These are phyloP conservation scores for Agrilus planipennis DNA, from an alignment of 1,140 invertebrate species.

Conservation along the genomic window DNA sequence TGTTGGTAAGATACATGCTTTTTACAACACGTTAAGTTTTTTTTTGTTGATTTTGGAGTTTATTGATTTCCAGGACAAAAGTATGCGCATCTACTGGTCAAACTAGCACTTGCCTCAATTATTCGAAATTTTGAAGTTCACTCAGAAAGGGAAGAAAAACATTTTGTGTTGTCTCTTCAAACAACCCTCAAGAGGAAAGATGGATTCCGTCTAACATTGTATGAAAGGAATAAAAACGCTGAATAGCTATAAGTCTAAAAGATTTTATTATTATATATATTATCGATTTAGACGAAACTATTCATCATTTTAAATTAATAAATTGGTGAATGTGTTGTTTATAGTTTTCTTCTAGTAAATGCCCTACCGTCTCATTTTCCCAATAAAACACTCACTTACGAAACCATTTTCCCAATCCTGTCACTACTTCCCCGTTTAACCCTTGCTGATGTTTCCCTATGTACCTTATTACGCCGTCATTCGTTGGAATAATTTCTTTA, in stretches of 20 bases:
- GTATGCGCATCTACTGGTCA: constrained; percentile 52
- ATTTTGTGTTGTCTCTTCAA: constrained; percentile 33
- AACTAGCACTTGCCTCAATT: constrained; percentile 47
- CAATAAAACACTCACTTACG: no score
- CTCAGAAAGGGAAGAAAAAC: constrained; percentile 29
- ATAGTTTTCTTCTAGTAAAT: no score
- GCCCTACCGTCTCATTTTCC: no score
- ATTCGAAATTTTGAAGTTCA: constrained; percentile 45
- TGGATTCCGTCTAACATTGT: constrained; percentile 35
- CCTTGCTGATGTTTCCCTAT: no score
- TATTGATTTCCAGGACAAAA: constrained; percentile 38
- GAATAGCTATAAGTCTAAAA: not conserved
- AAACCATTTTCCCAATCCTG: no score
- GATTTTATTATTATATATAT: no score
- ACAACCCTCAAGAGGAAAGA: constrained; percentile 37
- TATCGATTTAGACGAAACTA: no score
- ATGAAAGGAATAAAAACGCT: constrained; percentile 21
- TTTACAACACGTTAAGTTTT: not conserved
- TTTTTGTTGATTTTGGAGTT: not conserved
- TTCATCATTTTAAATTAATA: no score
- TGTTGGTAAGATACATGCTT: constrained; percentile 36
- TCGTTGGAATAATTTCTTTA: no score
- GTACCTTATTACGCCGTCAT: no score
- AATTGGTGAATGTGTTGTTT: no score
- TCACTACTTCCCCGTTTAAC: no score